Percentiles rank a stretch among this genome's conserved stretches.
Evolutionary conservation across 1,140 invertebrate species (phyloP).

Genomic region (Panagrolaimus sp.): DNA sequence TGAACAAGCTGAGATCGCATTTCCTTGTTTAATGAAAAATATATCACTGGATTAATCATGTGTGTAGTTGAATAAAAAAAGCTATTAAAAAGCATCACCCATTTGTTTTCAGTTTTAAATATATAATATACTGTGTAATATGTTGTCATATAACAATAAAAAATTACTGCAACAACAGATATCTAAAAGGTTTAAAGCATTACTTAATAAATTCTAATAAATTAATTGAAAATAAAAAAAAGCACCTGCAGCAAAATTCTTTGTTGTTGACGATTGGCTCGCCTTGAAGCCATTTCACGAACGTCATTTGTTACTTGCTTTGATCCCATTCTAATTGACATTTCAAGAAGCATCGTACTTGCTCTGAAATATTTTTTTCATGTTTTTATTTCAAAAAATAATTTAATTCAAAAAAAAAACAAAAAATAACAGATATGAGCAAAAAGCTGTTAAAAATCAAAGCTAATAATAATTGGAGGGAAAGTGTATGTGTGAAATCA

Average conservation of each 20-base stretch:
- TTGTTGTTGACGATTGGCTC: slow-evolving; percentile 56
- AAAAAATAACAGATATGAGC: neutral
- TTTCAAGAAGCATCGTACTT: slow-evolving; percentile 57
- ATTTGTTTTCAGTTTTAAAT: slow-evolving; percentile 50
- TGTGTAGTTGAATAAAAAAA: slow-evolving; percentile 59
- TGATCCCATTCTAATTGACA: slow-evolving; percentile 59
- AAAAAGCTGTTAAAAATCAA: slow-evolving; percentile 13
- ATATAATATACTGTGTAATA: slow-evolving; percentile 57
- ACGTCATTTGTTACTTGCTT: slow-evolving; percentile 51
- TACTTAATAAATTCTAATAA: no score
- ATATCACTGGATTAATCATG: slow-evolving; percentile 57
- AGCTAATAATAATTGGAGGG: neutral
- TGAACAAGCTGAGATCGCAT: slow-evolving; percentile 43
- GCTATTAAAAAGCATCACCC: slow-evolving; percentile 55
- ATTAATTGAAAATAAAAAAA: no score
- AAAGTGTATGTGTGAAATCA: neutral
- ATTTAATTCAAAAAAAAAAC: neutral
- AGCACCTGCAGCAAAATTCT: slow-evolving; percentile 55
- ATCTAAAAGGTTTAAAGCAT: slow-evolving; percentile 38
- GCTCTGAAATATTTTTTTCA: slow-evolving; percentile 40
- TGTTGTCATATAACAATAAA: slow-evolving; percentile 57
- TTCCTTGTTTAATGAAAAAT: slow-evolving; percentile 56
- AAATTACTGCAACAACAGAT: slow-evolving; percentile 56
- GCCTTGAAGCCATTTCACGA: slow-evolving; percentile 48
- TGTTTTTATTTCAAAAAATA: neutral